Percentiles rank a stretch among this genome's conserved stretches.
phyloP scores from a whole-genome alignment of 2,888 invertebrate species.

The Ariolimax columbianus region DNA sequence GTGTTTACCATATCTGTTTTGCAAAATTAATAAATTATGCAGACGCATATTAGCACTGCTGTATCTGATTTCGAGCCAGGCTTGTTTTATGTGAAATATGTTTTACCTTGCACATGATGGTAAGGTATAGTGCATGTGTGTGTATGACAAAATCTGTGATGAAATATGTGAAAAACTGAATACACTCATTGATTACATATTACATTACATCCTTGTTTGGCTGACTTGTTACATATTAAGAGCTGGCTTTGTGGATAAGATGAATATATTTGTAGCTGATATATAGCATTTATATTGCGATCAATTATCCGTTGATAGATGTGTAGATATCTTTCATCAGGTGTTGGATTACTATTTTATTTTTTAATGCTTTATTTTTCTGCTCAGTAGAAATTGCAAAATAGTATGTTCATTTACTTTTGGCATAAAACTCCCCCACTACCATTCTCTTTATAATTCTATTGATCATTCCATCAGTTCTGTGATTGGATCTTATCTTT shows the following conservation, averaged over 20 bases:
- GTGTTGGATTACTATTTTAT: neutral
- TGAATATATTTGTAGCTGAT: neutral
- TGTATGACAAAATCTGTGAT: neutral
- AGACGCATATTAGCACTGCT: neutral
- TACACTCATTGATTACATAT: neutral
- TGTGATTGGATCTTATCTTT: neutral
- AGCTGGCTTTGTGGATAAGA: neutral
- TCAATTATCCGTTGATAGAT: neutral
- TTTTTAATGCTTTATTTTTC: neutral
- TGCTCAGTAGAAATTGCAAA: neutral
- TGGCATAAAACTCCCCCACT: neutral
- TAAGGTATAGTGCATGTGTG: neutral
- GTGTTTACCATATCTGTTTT: neutral
- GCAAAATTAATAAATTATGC: neutral
- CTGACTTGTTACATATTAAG: neutral
- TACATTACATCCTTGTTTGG: neutral
- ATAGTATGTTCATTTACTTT: neutral
- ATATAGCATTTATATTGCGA: neutral
- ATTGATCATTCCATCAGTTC: neutral
- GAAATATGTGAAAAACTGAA: neutral
- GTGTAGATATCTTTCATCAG: neutral
- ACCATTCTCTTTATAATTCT: neutral
- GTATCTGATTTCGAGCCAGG: neutral
- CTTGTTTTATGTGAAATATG: neutral
- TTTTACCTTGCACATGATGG: neutral